phyloP scores from a whole-genome alignment of 2,113 vertebrate species.

The Sphyrna mokarran region DNA sequence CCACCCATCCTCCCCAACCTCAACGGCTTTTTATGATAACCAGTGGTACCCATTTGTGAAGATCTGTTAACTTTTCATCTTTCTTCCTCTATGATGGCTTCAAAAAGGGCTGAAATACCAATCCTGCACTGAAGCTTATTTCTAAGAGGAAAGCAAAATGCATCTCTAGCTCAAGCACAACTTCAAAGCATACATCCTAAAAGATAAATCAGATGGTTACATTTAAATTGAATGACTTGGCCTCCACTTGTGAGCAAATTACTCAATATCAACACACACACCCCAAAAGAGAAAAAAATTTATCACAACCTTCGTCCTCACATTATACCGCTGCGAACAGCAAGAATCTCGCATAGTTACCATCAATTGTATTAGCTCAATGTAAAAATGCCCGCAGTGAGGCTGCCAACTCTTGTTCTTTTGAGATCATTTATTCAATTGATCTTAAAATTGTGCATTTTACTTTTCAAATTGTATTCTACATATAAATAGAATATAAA shows the following conservation, averaged over 20 bases:
- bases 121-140: neutral
- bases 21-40: neutral
- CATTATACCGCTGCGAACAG: neutral
- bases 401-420: neutral
- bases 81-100: neutral
- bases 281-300: neutral
- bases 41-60: neutral
- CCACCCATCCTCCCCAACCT: neutral
- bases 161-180: neutral
- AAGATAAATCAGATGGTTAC: neutral
- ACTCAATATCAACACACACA: too few species aligned
- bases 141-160: neutral
- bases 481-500: neutral
- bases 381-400: neutral
- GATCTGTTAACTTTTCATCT: neutral
- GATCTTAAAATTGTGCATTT: neutral
- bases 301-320: neutral
- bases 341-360: neutral
- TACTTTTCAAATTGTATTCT: neutral
- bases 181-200: neutral
- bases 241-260: neutral
- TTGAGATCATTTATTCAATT: neutral
- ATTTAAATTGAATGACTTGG: neutral
- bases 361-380: neutral
- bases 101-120: neutral